phyloP scores from a whole-genome alignment of 92 coral and sea anemone species.

The Phenganax stokvisi region DNA sequence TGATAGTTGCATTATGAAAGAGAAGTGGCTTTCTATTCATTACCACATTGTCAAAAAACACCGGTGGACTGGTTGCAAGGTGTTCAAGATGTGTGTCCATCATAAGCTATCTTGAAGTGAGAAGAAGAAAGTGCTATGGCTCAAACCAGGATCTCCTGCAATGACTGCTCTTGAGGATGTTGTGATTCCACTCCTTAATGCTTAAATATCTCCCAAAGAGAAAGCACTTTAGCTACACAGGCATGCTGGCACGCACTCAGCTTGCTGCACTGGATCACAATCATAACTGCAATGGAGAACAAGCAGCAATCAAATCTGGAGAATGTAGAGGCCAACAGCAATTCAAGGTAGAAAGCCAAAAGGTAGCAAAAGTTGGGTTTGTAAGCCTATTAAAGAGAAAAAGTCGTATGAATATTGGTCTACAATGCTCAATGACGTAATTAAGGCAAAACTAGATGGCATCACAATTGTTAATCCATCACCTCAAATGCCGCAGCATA shows the following conservation, averaged over 20 bases:
- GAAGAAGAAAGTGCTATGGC: neutral
- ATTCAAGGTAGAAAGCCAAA: no score
- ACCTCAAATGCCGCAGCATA: no score
- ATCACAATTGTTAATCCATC: no score
- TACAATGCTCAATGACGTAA: no score
- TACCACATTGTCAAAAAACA: conserved; percentile 32
- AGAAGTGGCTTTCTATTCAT: neutral
- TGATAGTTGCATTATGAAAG: neutral
- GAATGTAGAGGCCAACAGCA: no score
- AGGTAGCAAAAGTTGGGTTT: no score
- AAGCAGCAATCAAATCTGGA: no score
- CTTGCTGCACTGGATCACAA: conserved; percentile 58
- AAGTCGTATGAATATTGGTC: no score
- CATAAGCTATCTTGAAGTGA: neutral
- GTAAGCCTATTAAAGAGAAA: no score
- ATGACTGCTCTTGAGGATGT: neutral
- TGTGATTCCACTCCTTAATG: no score
- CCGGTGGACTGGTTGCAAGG: neutral
- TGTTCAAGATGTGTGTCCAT: neutral
- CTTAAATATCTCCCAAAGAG: no score
- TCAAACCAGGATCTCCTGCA: neutral
- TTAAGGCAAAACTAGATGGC: no score
- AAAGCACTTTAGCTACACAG: conserved; percentile 33
- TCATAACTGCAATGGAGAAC: conserved; percentile 4
- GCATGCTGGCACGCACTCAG: conserved; percentile 52